A percentile compares a stretch with the other conserved stretches of the same genome.
phyloP scores from a whole-genome alignment of 1,140 invertebrate genomes.

The Drosophila equinoxialis region DNA sequence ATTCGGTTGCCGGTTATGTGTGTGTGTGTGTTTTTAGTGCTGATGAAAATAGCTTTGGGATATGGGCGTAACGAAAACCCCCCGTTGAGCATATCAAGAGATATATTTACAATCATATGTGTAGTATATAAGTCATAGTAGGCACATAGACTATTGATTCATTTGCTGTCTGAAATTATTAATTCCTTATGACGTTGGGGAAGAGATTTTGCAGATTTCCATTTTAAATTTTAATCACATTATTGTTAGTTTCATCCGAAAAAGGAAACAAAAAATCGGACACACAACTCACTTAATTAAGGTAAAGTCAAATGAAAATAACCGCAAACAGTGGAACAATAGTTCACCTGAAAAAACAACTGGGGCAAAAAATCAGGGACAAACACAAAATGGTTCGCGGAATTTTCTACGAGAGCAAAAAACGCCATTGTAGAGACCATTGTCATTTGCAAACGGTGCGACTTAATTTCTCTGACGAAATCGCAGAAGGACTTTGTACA shows the following conservation, averaged over 20 bases:
- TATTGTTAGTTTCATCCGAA: not conserved
- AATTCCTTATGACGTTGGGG: not conserved
- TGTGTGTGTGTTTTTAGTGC: conserved; percentile 35
- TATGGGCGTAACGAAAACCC: conserved; percentile 20
- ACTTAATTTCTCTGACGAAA: conserved; percentile 63
- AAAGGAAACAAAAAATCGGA: not conserved
- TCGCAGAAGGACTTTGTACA: not conserved
- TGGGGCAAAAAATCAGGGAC: not conserved
- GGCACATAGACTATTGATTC: conserved; percentile 34
- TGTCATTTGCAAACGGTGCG: conserved; percentile 67
- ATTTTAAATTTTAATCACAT: conserved; percentile 10
- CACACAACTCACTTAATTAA: conserved; percentile 49
- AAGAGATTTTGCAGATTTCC: not conserved
- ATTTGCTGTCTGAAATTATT: conserved; percentile 10
- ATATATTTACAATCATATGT: not conserved
- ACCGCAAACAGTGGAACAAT: conserved; percentile 24
- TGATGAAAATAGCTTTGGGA: conserved; percentile 12
- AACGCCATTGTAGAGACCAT: conserved; percentile 29
- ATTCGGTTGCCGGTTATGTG: not conserved
- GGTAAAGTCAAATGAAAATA: conserved; percentile 30
- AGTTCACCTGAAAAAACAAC: conserved; percentile 36
- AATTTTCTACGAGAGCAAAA: conserved; percentile 12
- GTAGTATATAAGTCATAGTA: not conserved
- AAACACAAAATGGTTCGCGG: conserved; percentile 10
- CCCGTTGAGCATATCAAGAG: conserved; percentile 12